phyloP scores from a whole-genome alignment of 2,797 vertebrate genomes.

The Hephaestus fuliginosus region DNA sequence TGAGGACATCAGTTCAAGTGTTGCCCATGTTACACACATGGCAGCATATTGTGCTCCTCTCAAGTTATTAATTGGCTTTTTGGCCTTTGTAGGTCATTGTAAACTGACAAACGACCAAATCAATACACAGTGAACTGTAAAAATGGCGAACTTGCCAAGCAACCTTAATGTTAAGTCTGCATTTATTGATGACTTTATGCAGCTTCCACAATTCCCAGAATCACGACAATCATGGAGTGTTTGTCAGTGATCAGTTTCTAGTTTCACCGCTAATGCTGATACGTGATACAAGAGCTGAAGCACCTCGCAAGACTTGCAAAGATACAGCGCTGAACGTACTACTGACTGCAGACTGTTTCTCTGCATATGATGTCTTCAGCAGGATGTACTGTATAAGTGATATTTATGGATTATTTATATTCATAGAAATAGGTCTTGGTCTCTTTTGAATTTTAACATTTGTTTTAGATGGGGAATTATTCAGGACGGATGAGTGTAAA shows the following conservation, averaged over 20 bases:
- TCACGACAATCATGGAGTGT: neutral
- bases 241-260: conserved; percentile 15
- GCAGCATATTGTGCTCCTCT: neutral
- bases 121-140: neutral
- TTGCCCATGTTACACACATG: neutral
- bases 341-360: neutral
- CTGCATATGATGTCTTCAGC: neutral
- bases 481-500: neutral
- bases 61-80: neutral
- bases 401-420: neutral
- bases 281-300: conserved; percentile 19
- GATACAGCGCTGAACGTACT: conserved; percentile 9
- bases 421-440: neutral
- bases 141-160: neutral
- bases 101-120: neutral
- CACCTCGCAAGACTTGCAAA: conserved; percentile 10
- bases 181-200: neutral
- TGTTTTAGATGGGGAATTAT: neutral
- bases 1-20: neutral
- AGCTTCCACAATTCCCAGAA: neutral
- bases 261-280: conserved; percentile 32
- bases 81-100: neutral
- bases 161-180: neutral
- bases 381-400: neutral
- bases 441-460: neutral